Conservation (phyloP, 2,888 invertebrate genomes). For the Gisinianus flammeolus region DNA sequence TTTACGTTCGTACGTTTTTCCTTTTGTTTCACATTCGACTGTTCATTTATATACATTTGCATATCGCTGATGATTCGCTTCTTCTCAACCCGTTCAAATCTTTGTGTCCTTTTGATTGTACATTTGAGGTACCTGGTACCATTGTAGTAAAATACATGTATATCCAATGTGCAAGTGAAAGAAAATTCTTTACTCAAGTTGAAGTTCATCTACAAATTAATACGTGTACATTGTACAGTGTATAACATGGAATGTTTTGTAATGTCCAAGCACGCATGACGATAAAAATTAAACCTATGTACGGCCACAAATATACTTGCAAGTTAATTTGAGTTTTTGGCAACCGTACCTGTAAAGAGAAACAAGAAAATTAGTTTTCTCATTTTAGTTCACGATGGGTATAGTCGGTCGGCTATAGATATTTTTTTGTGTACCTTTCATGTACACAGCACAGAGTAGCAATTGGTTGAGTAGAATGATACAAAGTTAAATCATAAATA, state of each 20-base stretch:
- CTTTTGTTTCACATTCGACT: not conserved
- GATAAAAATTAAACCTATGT: not conserved
- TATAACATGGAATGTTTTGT: not conserved
- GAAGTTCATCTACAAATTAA: not conserved
- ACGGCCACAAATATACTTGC: not conserved
- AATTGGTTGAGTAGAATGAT: not conserved
- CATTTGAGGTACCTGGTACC: not conserved
- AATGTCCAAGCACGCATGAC: not conserved
- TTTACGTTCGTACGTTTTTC: not conserved
- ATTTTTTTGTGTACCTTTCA: not conserved
- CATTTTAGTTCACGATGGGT: not conserved
- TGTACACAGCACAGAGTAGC: not conserved
- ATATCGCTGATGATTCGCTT: not conserved
- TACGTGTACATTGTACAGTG: not conserved
- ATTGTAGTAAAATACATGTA: not conserved
- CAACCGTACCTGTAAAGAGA: not conserved
- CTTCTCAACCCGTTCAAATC: not conserved
- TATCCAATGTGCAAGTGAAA: not conserved
- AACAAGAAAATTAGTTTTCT: slow-evolving; percentile 9
- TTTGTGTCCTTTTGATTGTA: not conserved
- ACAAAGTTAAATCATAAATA: slow-evolving; percentile 19
- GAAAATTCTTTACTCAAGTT: not conserved
- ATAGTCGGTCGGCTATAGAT: not conserved
- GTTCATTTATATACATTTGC: not conserved
- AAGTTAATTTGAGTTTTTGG: slow-evolving; percentile 22